phyloP scores from a whole-genome alignment of 2,797 vertebrate species.

The Argentina silus region DNA sequence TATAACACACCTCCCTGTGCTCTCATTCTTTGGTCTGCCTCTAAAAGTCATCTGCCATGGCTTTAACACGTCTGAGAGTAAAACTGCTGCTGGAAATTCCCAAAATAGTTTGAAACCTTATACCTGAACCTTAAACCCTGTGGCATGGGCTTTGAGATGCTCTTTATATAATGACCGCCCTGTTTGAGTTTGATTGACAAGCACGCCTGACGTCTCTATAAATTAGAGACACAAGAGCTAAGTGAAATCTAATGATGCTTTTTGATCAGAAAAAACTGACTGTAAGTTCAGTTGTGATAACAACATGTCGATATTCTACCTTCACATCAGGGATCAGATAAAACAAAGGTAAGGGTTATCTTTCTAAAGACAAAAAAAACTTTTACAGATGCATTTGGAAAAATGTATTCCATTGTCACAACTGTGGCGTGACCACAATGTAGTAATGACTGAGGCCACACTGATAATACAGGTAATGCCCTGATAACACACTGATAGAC shows the following conservation, averaged over 20 bases:
- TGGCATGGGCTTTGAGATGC: neutral
- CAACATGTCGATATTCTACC: constrained; percentile 41
- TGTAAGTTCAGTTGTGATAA: constrained; percentile 21
- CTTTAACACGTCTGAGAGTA: neutral
- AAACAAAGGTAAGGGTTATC: neutral
- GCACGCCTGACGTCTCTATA: constrained; percentile 34
- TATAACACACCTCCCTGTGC: constrained; percentile 20
- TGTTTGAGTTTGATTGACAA: constrained; percentile 14
- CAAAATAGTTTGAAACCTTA: constrained; percentile 8
- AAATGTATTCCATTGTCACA: neutral
- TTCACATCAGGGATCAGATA: constrained; percentile 51
- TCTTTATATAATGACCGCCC: neutral
- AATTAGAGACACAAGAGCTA: constrained; percentile 31
- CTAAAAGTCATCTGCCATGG: constrained; percentile 37
- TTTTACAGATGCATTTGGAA: neutral
- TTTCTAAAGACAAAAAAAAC: neutral
- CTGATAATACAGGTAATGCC: too few species aligned
- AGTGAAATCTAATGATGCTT: constrained; percentile 34
- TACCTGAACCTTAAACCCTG: neutral
- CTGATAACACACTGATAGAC: too few species aligned
- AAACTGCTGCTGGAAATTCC: neutral
- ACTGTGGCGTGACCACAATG: too few species aligned
- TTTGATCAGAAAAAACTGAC: constrained; percentile 55
- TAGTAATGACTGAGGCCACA: too few species aligned
- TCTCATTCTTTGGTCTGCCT: constrained; percentile 21